Base-by-base conservation (phyloP, 2,113 vertebrate genomes). In the Apteryx owenii region DNA sequence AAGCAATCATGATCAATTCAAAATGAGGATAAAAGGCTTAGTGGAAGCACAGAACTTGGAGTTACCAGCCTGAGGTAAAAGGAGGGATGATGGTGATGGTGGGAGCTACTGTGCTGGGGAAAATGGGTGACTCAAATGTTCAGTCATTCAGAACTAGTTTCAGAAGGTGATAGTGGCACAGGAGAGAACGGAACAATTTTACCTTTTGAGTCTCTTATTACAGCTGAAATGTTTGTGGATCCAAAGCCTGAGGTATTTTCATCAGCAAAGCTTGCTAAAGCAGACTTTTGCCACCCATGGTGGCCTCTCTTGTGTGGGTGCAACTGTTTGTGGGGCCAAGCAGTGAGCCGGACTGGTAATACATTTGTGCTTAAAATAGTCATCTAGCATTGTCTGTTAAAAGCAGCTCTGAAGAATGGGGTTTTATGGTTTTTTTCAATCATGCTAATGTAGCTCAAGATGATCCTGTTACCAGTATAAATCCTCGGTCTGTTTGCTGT, bases 401-500 rank as follows among this genome's bases (percentile, higher is more conserved):
- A 89, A 88, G 29, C 77, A 76, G 54, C 42, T 9, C 22, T 12
- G 14, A 12, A 21, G 20, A 64, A 64, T 48, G 20, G 3, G 0
- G 2, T 61, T 51, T 62, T 11, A 17, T 68, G 3, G 1, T 3
- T 33, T 85, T 85, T 86, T 91, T 12, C 6, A 2, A 36, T 75
- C 28, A 13, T 44, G 54, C 5, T 88, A 12, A 66, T 46, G 17
- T 31, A 58, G 28, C 46, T 81, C 4, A 44, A 29, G 21, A 12
- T 84, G 62, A 58, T 62, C 33, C 4, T 44, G 2, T 60, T 76
- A 10, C 20, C 76, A 50, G 2, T 83, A 3, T 65, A n/a, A 86
- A 12, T 73, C 5, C 0, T 0, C 1, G 5, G 25, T 21, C 1
- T 0, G 16, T 50, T 86, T 48, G 10, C 0, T 73, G 22, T 48